A percentile compares a stretch with the other conserved stretches of the same genome.
phyloP scores from a whole-genome alignment of 2,888 invertebrate genomes.

The Sminthurinus aureus region DNA sequence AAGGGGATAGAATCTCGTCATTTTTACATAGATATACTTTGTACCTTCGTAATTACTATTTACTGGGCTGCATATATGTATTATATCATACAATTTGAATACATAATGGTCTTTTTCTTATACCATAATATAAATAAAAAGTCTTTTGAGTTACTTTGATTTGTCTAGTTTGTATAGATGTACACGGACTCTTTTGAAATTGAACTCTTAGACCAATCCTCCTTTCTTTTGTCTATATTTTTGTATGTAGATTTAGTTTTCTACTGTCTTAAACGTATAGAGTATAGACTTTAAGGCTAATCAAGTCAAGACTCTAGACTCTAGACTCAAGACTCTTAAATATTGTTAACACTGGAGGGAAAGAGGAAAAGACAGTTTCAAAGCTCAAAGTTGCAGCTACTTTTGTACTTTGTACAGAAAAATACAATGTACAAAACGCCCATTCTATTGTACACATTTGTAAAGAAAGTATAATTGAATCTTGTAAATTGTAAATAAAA shows the following conservation, averaged over 20 bases:
- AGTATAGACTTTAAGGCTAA: too few relatives aligned
- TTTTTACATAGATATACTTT: background rate
- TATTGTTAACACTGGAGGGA: background rate
- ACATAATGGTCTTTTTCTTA: too few relatives aligned
- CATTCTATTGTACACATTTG: background rate
- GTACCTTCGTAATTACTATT: too few relatives aligned
- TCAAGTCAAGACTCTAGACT: background rate
- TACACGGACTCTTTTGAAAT: too few relatives aligned
- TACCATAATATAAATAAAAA: too few relatives aligned
- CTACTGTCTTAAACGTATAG: background rate
- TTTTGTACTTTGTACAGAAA: too few relatives aligned
- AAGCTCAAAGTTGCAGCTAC: too few relatives aligned
- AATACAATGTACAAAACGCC: background rate
- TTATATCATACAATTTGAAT: too few relatives aligned
- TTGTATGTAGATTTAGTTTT: background rate
- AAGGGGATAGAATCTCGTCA: background rate
- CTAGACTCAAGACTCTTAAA: background rate
- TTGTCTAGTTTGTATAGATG: too few relatives aligned
- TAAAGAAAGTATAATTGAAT: constrained; percentile 7
- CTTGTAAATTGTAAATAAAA: background rate
- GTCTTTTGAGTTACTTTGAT: too few relatives aligned
- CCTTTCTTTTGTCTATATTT: background rate
- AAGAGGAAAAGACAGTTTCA: background rate
- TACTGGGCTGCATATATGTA: too few relatives aligned
- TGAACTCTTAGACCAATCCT: background rate